Evolutionary conservation across 2,113 vertebrate genomes (phyloP).

Genomic region (Leucosticte australis): DNA sequence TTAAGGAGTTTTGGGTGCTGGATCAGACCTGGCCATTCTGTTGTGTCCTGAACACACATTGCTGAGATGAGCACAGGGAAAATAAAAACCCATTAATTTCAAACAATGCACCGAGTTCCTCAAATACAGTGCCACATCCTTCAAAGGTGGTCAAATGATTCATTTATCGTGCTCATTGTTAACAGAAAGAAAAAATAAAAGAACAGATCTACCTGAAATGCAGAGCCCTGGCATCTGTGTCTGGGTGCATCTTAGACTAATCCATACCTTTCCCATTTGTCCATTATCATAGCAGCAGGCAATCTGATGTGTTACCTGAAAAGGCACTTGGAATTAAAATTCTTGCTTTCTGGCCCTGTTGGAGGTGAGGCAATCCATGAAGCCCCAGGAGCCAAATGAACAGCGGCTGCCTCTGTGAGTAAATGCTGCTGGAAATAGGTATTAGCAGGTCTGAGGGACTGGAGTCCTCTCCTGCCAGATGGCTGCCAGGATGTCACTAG

Average conservation of each 20-base stretch:
- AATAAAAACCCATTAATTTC: neutral
- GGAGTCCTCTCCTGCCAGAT: conserved; percentile 9
- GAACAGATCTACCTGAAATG: neutral
- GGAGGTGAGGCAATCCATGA: neutral
- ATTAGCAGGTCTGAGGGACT: conserved; percentile 16
- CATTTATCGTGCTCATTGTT: neutral
- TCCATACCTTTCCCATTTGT: neutral
- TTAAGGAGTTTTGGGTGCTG: neutral
- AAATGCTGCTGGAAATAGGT: conserved; percentile 20
- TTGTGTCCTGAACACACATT: neutral
- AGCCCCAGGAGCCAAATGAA: neutral
- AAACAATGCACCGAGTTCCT: neutral
- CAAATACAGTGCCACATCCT: neutral
- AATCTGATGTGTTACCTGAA: neutral
- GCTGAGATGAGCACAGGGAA: neutral
- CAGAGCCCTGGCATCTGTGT: neutral
- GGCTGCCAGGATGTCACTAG: neutral
- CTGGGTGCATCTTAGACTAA: neutral
- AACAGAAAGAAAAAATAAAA: neutral
- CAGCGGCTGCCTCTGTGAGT: neutral
- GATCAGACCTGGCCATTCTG: neutral
- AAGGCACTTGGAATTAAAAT: neutral
- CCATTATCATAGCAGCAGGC: neutral
- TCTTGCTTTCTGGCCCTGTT: neutral
- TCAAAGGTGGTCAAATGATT: neutral